Evolutionary conservation across 2,113 vertebrate species (phyloP).

Genomic region (Antechinus flavipes): DNA sequence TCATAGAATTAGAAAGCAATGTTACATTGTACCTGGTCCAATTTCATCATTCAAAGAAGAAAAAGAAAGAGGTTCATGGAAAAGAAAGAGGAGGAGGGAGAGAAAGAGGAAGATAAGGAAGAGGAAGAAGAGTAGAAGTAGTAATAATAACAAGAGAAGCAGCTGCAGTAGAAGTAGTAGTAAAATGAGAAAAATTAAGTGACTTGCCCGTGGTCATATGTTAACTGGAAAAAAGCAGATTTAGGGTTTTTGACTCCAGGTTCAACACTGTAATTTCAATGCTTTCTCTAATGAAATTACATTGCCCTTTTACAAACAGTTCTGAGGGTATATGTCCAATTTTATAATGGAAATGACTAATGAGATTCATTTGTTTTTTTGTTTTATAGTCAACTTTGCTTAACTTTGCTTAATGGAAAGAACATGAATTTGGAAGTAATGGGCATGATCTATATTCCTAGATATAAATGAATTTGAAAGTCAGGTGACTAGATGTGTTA

Average conservation of each 20-base stretch:
- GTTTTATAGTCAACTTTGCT: background rate
- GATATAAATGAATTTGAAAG: too few species aligned
- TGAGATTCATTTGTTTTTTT: background rate
- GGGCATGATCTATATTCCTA: background rate
- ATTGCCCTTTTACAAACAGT: background rate
- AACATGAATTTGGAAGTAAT: background rate
- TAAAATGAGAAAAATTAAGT: background rate
- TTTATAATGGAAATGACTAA: background rate
- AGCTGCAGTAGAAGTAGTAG: too few species aligned
- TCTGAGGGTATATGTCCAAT: background rate
- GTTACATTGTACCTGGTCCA: background rate
- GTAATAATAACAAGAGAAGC: too few species aligned
- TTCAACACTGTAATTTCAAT: background rate
- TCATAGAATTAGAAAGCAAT: background rate
- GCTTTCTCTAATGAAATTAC: background rate
- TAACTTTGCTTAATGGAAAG: background rate
- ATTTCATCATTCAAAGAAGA: background rate
- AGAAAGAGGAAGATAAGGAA: too few species aligned
- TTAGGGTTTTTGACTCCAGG: background rate
- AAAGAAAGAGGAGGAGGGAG: too few species aligned
- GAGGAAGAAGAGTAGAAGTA: too few species aligned
- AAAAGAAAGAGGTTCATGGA: too few species aligned
- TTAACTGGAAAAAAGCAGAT: background rate
- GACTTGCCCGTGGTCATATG: background rate
- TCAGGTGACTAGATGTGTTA: background rate